phyloP scores from a whole-genome alignment of 2,113 vertebrate genomes.

The Nesoenas mayeri region DNA sequence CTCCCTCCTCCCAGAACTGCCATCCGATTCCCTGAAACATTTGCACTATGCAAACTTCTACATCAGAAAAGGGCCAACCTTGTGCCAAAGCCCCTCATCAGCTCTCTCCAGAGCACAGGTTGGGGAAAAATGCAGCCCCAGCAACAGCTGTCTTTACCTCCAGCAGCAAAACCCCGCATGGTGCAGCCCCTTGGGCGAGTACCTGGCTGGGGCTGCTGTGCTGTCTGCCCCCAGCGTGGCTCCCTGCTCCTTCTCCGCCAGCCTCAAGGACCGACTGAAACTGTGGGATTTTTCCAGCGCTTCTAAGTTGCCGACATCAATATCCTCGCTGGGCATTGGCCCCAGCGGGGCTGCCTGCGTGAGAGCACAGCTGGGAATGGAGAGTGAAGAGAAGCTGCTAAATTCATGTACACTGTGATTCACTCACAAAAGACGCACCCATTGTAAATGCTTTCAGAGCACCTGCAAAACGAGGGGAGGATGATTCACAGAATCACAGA shows the following conservation, averaged over 20 bases:
- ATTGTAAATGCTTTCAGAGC: too few relatives aligned
- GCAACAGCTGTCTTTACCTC: rapidly evolving
- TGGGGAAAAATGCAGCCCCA: rapidly evolving
- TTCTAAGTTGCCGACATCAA: conserved; percentile 75
- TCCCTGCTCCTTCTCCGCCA: conserved; percentile 72
- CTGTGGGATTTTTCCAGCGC: conserved; percentile 83
- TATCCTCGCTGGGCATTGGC: conserved; percentile 88
- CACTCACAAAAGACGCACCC: too few relatives aligned
- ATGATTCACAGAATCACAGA: too few relatives aligned
- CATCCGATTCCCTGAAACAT: not conserved
- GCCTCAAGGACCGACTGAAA: conserved; percentile 80
- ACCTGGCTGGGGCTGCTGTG: conserved; percentile 59
- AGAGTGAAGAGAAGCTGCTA: too few relatives aligned
- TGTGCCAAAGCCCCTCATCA: not conserved
- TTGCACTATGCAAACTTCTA: rapidly evolving
- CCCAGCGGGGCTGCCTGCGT: conserved; percentile 77
- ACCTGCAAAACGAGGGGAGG: too few relatives aligned
- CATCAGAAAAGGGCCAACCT: rapidly evolving
- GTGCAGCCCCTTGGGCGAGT: rapidly evolving
- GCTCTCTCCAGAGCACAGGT: too few relatives aligned
- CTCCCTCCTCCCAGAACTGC: not conserved
- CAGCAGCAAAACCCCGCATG: rapidly evolving
- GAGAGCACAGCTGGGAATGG: conserved; percentile 69
- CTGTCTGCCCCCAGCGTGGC: conserved; percentile 87
- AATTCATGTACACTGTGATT: too few relatives aligned